phyloP scores from a whole-genome alignment of 92 coral and sea anemone species.

The Desmophyllum pertusum region DNA sequence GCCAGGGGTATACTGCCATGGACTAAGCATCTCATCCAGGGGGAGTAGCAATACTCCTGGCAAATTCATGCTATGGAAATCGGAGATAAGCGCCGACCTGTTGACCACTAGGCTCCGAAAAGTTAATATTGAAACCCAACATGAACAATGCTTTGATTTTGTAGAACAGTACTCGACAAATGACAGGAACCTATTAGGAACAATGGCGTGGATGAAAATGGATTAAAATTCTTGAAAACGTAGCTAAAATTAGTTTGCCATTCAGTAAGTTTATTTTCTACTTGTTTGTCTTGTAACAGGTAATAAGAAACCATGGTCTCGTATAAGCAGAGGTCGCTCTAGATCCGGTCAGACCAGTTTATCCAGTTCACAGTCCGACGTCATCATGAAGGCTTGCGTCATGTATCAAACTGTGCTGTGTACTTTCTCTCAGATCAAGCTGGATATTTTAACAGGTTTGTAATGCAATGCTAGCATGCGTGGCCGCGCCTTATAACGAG shows the following conservation, averaged over 20 bases:
- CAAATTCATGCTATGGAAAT: too few relatives aligned
- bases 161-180: background rate
- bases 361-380: slow-evolving; percentile 62
- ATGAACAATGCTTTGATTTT: background rate
- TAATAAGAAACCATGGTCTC: slow-evolving; percentile 74
- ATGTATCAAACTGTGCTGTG: slow-evolving; percentile 87
- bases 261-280: background rate
- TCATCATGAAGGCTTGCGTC: slow-evolving; percentile 87
- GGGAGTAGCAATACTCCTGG: too few relatives aligned
- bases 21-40: too few relatives aligned
- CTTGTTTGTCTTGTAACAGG: slow-evolving; percentile 48
- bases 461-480: background rate
- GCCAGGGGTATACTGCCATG: too few relatives aligned
- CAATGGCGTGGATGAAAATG: background rate
- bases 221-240: background rate
- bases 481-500: background rate
- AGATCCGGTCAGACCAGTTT: slow-evolving; percentile 34
- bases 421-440: slow-evolving; percentile 88
- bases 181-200: background rate
- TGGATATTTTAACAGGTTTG: slow-evolving; percentile 93
- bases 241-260: too few relatives aligned
- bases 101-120: too few relatives aligned
- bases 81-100: too few relatives aligned
- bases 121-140: too few relatives aligned
- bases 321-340: slow-evolving; percentile 52